Conservation (phyloP, 2,888 invertebrate species). For the Apotomis turbidana region DNA sequence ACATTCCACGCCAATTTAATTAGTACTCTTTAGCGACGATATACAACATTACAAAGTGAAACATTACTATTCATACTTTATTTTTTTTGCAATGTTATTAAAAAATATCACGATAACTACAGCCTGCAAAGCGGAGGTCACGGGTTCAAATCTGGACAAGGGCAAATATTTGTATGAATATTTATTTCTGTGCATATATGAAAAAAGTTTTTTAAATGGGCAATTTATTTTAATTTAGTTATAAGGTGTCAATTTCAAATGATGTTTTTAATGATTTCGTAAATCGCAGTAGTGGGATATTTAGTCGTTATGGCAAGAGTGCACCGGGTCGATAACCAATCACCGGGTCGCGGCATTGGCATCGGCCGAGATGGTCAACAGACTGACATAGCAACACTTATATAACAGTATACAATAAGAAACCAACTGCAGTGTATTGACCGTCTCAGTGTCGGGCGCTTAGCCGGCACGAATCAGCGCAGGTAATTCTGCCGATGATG, state of each 20-base stretch:
- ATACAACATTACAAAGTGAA: not conserved
- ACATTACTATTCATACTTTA: not conserved
- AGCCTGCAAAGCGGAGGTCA: no score
- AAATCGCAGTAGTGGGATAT: slow-evolving; percentile 59
- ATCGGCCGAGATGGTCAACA: no score
- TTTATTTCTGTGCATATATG: no score
- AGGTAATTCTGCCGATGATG: no score
- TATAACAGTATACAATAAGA: slow-evolving; percentile 45
- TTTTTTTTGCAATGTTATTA: no score
- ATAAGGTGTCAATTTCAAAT: no score
- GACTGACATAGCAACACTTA: no score
- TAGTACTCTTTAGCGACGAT: not conserved
- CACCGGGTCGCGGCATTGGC: slow-evolving; percentile 53
- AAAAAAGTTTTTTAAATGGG: no score
- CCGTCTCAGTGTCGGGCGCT: slow-evolving; percentile 56
- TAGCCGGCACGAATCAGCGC: slow-evolving; percentile 69
- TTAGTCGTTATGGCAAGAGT: slow-evolving; percentile 56
- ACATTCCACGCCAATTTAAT: not conserved
- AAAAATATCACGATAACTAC: no score
- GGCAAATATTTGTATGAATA: no score
- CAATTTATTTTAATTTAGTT: no score
- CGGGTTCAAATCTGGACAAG: no score
- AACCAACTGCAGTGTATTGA: slow-evolving; percentile 47
- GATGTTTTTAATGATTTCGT: slow-evolving; percentile 14
- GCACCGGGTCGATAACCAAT: slow-evolving; percentile 78